Percentiles rank a stretch among this genome's conserved stretches.
These are phyloP conservation scores for Umimayanthus kanabou DNA, from an alignment of 92 coral and sea anemone species.

Conservation along the genomic window DNA sequence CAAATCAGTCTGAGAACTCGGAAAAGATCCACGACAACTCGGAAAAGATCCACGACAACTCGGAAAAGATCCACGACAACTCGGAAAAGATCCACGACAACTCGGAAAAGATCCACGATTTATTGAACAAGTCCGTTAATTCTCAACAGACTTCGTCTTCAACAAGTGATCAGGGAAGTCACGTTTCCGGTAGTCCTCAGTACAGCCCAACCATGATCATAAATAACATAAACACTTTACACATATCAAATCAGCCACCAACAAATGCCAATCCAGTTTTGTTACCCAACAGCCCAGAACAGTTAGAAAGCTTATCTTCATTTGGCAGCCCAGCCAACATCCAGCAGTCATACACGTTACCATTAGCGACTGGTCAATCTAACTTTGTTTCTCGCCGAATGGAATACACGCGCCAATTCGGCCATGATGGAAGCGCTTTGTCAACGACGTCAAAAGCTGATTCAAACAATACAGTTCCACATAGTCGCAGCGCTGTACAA, in stretches of 20 bases:
- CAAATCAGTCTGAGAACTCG: not conserved
- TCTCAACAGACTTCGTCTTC: not conserved
- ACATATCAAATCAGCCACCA: not conserved
- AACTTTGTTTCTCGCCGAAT: not conserved
- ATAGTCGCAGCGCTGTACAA: not conserved
- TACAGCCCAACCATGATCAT: not conserved
- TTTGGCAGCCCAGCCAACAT: not conserved
- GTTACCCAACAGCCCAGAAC: not conserved
- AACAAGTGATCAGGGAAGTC: not conserved
- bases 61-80: no score
- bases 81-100: not conserved
- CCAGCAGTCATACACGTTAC: not conserved
- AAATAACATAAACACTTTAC: not conserved
- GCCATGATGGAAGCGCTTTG: not conserved
- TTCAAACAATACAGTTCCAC: not conserved
- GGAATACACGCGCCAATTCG: conserved; percentile 21
- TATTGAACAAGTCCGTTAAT: not conserved
- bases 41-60: not conserved
- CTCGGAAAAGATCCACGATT: not conserved
- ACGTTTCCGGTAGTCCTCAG: not conserved
- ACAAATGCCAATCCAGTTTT: not conserved
- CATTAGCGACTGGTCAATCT: not conserved
- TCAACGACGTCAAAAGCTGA: not conserved
- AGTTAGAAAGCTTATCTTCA: not conserved
- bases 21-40: not conserved